Evolutionary conservation across 37 sponge, comb jelly and placozoan genomes (phyloP).

Genomic region (Hexactinellida sp.): DNA sequence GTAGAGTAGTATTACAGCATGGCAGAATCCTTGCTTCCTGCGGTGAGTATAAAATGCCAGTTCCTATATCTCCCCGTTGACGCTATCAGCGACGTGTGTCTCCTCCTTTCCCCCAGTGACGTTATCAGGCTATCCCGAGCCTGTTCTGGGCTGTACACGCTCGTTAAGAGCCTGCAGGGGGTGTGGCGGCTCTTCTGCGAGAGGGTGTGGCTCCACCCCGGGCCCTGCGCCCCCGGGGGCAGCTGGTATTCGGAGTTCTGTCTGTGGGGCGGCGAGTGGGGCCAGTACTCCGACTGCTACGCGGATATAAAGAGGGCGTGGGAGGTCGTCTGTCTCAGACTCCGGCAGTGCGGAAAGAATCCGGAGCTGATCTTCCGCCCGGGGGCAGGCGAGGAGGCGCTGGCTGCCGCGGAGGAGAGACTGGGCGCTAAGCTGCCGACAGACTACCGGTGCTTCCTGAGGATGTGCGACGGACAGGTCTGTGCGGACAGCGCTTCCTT

Average conservation of each 20-base stretch:
- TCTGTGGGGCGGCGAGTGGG: neutral
- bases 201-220: conserved; percentile 14
- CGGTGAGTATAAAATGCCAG: neutral
- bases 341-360: neutral
- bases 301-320: conserved; percentile 33
- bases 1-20: no score
- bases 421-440: conserved; percentile 22
- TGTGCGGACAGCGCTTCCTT: neutral
- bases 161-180: neutral
- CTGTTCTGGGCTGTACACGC: neutral
- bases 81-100: neutral
- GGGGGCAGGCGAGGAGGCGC: conserved; percentile 9
- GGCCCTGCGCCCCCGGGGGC: neutral
- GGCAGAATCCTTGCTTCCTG: neutral
- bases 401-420: conserved; percentile 4
- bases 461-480: conserved; percentile 20
- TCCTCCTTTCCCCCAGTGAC: neutral
- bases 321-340: neutral
- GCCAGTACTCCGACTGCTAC: conserved; percentile 26
- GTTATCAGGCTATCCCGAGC: neutral
- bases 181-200: conserved; percentile 21
- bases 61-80: neutral
- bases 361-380: neutral
- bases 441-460: conserved; percentile 23
- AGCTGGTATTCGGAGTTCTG: conserved; percentile 26